These are phyloP conservation scores for Drosophila insularis DNA, from an alignment of 1,140 invertebrate species.

Conservation along the genomic window DNA sequence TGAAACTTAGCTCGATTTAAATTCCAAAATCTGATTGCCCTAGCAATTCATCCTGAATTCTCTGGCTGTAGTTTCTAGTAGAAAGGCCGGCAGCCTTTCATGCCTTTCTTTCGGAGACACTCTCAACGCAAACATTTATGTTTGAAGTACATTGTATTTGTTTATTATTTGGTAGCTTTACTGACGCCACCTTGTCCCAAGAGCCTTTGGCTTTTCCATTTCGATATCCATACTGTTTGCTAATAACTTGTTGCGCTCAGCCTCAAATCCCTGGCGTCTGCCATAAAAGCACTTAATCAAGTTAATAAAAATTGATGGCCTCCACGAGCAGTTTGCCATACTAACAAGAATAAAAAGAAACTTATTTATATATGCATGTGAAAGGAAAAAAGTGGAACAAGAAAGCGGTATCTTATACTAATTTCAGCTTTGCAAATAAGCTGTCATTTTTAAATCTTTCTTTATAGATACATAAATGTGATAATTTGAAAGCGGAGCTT, in stretches of 20 bases:
- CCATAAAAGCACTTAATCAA: constrained; percentile 61
- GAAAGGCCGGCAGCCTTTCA: no score
- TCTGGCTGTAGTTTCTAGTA: no score
- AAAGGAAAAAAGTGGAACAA: not conserved
- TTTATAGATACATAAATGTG: not conserved
- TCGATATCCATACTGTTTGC: constrained; percentile 22
- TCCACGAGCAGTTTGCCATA: constrained; percentile 49
- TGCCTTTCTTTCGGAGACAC: not conserved
- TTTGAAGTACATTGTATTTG: not conserved
- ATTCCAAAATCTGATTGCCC: no score
- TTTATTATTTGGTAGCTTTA: constrained; percentile 43
- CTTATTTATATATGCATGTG: no score
- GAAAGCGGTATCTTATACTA: not conserved
- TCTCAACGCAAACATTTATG: constrained; percentile 48
- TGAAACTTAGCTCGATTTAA: no score
- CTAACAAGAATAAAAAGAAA: not conserved
- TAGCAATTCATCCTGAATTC: no score
- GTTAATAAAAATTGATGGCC: constrained; percentile 61
- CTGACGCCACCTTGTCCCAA: constrained; percentile 9
- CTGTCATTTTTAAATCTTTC: constrained; percentile 16
- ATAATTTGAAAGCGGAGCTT: no score
- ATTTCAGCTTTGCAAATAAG: not conserved
- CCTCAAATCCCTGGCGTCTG: constrained; percentile 42
- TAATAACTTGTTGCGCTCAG: constrained; percentile 58
- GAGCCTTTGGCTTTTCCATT: constrained; percentile 34